These are phyloP conservation scores for Neopelma chrysocephalum DNA, from an alignment of 2,797 vertebrate genomes.

Conservation along the genomic window DNA sequence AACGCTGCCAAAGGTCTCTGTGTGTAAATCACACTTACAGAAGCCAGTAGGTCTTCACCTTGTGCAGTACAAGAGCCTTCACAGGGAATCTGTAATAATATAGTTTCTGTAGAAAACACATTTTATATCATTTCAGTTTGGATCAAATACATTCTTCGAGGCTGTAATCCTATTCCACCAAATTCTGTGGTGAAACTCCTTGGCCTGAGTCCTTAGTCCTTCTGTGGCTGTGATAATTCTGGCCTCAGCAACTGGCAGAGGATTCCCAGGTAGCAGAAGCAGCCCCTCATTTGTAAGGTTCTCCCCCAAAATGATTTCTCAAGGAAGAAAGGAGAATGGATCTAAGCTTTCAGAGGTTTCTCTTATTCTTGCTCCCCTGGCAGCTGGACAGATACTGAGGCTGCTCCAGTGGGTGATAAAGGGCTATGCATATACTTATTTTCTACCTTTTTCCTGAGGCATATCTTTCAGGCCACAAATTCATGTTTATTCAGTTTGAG, in stretches of 20 bases:
- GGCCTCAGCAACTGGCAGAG: background rate
- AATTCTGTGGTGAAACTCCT: background rate
- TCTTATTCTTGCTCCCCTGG: background rate
- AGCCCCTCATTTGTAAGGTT: background rate
- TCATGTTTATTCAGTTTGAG: background rate
- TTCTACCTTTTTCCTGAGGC: background rate
- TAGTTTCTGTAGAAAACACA: background rate
- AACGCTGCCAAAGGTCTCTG: slow-evolving; percentile 16
- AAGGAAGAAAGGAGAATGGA: background rate
- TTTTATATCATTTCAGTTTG: background rate
- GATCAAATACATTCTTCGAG: background rate
- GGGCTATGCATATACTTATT: background rate
- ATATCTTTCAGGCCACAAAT: background rate
- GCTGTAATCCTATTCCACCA: slow-evolving; percentile 9
- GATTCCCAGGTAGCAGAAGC: background rate
- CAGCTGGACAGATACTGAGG: background rate
- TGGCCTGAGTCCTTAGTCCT: background rate
- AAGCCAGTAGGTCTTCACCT: background rate
- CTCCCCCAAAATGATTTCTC: background rate
- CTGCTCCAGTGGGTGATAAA: background rate
- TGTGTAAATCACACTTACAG: background rate
- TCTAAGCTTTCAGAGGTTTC: background rate
- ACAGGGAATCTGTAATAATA: background rate
- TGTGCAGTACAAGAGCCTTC: background rate
- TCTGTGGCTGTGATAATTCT: background rate